A percentile compares a stretch with the other conserved stretches of the same genome.
Evolutionary conservation across 1,140 invertebrate genomes (phyloP).

Genomic region (Calephelis virginiensis): DNA sequence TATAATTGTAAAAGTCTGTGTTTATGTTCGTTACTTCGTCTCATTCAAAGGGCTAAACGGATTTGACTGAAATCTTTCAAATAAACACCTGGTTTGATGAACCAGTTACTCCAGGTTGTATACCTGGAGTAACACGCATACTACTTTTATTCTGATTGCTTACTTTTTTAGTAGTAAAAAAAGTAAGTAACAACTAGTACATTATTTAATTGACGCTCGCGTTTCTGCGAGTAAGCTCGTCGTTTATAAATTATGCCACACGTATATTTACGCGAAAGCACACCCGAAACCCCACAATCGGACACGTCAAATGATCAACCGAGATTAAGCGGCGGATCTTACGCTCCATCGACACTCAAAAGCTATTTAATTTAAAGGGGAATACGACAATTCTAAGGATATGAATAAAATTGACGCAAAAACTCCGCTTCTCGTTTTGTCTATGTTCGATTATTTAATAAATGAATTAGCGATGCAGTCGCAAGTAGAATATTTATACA

Average conservation of each 20-base stretch:
- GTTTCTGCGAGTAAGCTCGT: neutral
- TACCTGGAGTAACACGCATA: no score
- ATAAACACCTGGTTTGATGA: no score
- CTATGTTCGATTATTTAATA: constrained; percentile 39
- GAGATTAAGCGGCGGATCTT: constrained; percentile 60
- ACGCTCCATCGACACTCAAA: constrained; percentile 63
- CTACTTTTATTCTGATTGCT: no score
- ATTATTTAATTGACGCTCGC: no score
- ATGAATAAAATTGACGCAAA: constrained; percentile 49
- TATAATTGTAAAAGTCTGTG: no score
- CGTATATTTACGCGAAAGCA: constrained; percentile 32
- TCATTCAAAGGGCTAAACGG: no score
- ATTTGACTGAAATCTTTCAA: no score
- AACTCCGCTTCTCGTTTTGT: constrained; percentile 36
- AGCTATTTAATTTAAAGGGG: constrained; percentile 47
- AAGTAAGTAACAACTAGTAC: no score
- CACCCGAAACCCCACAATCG: constrained; percentile 43
- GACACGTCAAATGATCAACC: constrained; percentile 64
- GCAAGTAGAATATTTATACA: constrained; percentile 27
- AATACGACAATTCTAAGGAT: constrained; percentile 33
- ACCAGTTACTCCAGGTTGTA: no score
- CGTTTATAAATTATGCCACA: constrained; percentile 30
- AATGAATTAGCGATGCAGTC: constrained; percentile 44
- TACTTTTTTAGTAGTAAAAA: no score
- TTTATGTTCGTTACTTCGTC: no score